Evolutionary conservation across 2,888 invertebrate species (phyloP).

Genomic region (Athripsodes cinereus): DNA sequence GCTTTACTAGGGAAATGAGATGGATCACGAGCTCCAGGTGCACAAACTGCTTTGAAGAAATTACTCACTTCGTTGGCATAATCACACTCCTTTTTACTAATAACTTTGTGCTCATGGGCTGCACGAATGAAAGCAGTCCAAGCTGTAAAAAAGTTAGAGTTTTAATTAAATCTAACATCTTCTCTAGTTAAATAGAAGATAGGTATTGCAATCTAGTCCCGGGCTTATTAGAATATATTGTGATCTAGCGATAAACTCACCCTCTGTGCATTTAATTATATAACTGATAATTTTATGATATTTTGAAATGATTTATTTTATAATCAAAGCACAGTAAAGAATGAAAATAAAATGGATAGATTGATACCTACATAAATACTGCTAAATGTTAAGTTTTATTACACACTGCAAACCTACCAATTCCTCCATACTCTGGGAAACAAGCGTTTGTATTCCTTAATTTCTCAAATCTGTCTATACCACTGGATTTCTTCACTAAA

Average conservation of each 20-base stretch:
- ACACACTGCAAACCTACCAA: constrained; percentile 49
- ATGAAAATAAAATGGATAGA: no score
- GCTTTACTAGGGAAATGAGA: constrained; percentile 38
- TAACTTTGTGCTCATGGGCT: constrained; percentile 44
- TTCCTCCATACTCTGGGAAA: constrained; percentile 62
- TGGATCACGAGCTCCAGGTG: constrained; percentile 52
- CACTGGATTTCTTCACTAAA: constrained; percentile 42
- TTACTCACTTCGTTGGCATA: constrained; percentile 50
- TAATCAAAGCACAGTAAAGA: no score
- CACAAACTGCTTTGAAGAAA: constrained; percentile 54
- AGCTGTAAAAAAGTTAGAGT: constrained; percentile 35
- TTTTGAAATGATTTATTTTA: no score
- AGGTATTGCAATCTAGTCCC: no score
- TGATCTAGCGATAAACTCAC: no score
- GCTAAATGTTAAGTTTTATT: no score
- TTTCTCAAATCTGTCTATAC: constrained; percentile 50
- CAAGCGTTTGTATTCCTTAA: constrained; percentile 53
- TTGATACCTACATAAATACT: no score
- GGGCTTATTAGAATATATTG: no score
- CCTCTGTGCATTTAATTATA: no score
- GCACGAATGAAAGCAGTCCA: constrained; percentile 57
- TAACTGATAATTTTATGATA: no score
- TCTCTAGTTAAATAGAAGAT: no score
- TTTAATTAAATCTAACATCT: background rate
- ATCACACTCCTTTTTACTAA: constrained; percentile 48